Percentiles rank a stretch among this genome's conserved stretches.
phyloP scores from a whole-genome alignment of 2,888 invertebrate species.

The Andrena bucephala region DNA sequence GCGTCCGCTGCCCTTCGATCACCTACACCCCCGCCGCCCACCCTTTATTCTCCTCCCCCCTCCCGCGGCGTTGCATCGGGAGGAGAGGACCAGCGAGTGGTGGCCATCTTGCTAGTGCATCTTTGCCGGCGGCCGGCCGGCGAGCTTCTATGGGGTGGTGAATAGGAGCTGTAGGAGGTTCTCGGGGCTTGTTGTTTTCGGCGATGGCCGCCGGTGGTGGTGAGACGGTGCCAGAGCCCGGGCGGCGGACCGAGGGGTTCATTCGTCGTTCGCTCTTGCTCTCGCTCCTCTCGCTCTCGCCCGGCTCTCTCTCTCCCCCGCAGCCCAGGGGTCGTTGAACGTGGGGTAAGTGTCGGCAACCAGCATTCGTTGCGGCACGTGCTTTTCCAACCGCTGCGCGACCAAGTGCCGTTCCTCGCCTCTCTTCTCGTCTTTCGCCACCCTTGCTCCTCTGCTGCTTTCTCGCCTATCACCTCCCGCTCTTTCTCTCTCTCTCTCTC shows the following conservation, averaged over 20 bases:
- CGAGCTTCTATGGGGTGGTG: neutral
- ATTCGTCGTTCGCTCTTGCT: constrained; percentile 33
- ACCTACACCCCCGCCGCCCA: neutral
- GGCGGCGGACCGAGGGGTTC: constrained; percentile 20
- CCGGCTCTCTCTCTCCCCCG: constrained; percentile 37
- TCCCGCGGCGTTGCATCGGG: constrained; percentile 12
- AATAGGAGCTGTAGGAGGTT: neutral
- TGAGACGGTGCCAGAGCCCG: constrained; percentile 54
- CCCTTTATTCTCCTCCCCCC: constrained; percentile 1
- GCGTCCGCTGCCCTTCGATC: constrained; percentile 13
- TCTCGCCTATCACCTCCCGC: too few species aligned
- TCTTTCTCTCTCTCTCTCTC: neutral
- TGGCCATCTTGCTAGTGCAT: constrained; percentile 67
- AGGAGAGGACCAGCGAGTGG: constrained; percentile 42
- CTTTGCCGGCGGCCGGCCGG: constrained; percentile 12
- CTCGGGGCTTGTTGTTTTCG: constrained; percentile 50
- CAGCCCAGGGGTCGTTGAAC: constrained; percentile 71
- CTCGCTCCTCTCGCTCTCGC: constrained; percentile 12
- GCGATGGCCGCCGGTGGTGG: constrained; percentile 49
- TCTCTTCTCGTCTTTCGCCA: constrained; percentile 8
- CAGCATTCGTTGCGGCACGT: constrained; percentile 63
- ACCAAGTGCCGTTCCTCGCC: constrained; percentile 25
- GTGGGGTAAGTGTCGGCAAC: constrained; percentile 69
- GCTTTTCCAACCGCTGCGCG: constrained; percentile 50
- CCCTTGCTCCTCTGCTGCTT: neutral